Evolutionary conservation across 2,113 vertebrate species (phyloP).

Genomic region (Tamias sibiricus): DNA sequence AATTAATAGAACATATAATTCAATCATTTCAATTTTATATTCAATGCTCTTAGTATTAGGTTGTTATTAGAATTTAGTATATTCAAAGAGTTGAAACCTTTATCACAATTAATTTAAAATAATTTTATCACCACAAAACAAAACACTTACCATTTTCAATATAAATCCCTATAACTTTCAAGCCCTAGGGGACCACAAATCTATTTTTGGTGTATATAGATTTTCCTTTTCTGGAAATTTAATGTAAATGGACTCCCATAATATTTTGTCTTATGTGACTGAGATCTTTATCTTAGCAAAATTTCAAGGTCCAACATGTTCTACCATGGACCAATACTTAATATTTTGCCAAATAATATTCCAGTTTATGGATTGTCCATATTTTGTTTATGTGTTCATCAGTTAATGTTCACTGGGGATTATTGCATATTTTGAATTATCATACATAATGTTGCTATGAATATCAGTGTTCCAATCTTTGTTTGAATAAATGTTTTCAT

Average conservation of each 20-base stretch:
- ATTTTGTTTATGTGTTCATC: not conserved
- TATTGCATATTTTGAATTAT: not conserved
- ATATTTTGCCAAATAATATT: not conserved
- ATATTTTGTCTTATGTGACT: not conserved
- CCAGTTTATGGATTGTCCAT: not conserved
- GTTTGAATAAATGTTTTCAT: not conserved
- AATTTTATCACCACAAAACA: not conserved
- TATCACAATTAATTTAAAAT: not conserved
- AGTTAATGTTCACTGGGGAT: not conserved
- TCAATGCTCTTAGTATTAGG: not conserved
- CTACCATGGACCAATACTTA: not conserved
- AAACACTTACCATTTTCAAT: not conserved
- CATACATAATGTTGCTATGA: not conserved
- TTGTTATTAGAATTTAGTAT: not conserved
- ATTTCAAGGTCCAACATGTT: not conserved
- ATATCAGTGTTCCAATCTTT: not conserved
- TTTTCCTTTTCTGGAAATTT: not conserved
- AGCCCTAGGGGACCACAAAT: rapidly evolving
- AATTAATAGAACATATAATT: not conserved
- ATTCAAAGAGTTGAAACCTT: not conserved
- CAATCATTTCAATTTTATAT: not conserved
- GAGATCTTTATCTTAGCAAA: not conserved
- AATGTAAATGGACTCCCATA: not conserved
- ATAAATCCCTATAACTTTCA: not conserved
- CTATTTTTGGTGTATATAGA: not conserved